Conservation (phyloP, 2,797 vertebrate genomes). For the Periparus ater region DNA sequence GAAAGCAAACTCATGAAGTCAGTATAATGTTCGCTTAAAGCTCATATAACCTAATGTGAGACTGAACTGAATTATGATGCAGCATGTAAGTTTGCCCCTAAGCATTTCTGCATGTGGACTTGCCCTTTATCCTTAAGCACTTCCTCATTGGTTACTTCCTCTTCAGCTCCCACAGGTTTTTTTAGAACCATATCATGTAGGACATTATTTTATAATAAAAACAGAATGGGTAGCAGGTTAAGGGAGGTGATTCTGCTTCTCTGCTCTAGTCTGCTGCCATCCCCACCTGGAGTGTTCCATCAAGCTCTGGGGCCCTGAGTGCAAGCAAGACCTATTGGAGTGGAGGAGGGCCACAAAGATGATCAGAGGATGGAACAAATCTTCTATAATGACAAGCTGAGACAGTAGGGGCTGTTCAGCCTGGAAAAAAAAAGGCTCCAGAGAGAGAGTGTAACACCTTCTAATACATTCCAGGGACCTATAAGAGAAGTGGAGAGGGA, state of each 20-base stretch:
- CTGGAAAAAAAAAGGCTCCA: neutral
- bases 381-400: rapidly evolving
- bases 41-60: neutral
- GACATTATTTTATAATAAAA: neutral
- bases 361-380: neutral
- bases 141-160: neutral
- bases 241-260: neutral
- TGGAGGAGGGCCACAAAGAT: neutral
- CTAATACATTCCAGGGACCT: neutral
- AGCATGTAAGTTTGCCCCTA: neutral
- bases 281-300: rapidly evolving
- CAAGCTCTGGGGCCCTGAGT: neutral
- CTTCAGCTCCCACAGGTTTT: neutral
- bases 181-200: neutral
- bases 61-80: neutral
- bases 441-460: neutral
- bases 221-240: rapidly evolving
- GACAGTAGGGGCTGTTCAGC: neutral
- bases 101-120: neutral
- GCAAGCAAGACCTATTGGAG: neutral
- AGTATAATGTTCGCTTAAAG: neutral
- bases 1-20: neutral
- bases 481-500: neutral
- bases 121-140: neutral
- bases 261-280: neutral